These are phyloP conservation scores for Adelges cooleyi DNA, from an alignment of 1,140 invertebrate genomes.

Conservation along the genomic window DNA sequence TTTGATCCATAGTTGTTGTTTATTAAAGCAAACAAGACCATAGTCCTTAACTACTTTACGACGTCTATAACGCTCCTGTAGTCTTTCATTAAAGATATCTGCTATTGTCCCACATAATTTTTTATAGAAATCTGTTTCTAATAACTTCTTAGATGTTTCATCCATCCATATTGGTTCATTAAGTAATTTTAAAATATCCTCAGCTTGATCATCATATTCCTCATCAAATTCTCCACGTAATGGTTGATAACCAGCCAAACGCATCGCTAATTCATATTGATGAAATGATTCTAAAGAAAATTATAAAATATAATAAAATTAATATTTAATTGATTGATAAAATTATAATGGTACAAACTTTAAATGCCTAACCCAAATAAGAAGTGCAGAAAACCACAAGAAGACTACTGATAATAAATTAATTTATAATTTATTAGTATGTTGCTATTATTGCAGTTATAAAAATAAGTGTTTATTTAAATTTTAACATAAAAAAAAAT, in stretches of 20 bases:
- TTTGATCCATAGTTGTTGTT: slow-evolving; percentile 48
- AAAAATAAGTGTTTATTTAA: no score
- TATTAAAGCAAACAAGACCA: slow-evolving; percentile 63
- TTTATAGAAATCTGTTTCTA: slow-evolving; percentile 21
- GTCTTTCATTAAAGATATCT: slow-evolving; percentile 49
- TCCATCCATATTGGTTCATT: slow-evolving; percentile 8
- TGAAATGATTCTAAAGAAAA: slow-evolving; percentile 2
- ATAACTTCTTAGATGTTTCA: neutral
- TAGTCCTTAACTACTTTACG: slow-evolving; percentile 62
- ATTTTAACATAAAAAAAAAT: no score
- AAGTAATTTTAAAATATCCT: slow-evolving; percentile 7
- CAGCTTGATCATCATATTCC: slow-evolving; percentile 23
- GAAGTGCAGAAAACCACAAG: no score
- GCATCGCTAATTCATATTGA: slow-evolving; percentile 18
- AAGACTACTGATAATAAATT: no score
- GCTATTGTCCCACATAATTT: slow-evolving; percentile 17
- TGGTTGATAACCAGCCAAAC: slow-evolving; percentile 19
- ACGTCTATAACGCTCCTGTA: slow-evolving; percentile 57
- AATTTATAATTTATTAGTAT: no score
- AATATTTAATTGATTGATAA: no score
- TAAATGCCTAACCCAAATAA: no score
- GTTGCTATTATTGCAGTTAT: no score
- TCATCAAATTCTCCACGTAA: slow-evolving; percentile 16
- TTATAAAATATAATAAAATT: no score
- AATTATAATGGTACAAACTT: no score